Conservation (phyloP, 2,888 invertebrate species). For the Sesamia inferens region DNA sequence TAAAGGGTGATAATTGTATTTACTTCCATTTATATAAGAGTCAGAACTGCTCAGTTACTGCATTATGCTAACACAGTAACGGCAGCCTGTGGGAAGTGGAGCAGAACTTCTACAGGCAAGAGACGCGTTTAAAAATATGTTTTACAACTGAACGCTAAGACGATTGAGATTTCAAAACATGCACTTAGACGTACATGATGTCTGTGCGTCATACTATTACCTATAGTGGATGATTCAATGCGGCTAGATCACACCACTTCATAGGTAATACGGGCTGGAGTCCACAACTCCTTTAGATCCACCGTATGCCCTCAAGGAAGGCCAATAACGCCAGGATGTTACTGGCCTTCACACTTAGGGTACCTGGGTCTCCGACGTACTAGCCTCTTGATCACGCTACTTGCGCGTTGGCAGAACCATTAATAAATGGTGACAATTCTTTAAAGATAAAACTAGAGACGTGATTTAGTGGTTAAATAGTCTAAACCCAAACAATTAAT, state of each 20-base stretch:
- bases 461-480: conserved; percentile 1
- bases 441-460: not conserved
- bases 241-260: conserved; percentile 12
- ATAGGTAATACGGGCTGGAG: too few relatives aligned
- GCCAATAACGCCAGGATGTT: too few relatives aligned
- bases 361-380: too few relatives aligned
- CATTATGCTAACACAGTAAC: conserved; percentile 35
- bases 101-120: conserved; percentile 44
- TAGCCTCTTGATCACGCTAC: conserved; percentile 1
- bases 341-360: too few relatives aligned
- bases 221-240: conserved; percentile 11
- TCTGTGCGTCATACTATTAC: conserved; percentile 9
- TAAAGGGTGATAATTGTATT: conserved; percentile 36
- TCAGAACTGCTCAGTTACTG: conserved; percentile 47
- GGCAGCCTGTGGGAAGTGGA: conserved; percentile 41
- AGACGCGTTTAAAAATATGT: conserved; percentile 30
- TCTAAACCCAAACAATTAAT: not conserved
- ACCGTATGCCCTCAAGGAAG: too few relatives aligned
- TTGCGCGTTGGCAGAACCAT: not conserved
- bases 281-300: too few relatives aligned
- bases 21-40: conserved; percentile 32
- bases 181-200: conserved; percentile 12
- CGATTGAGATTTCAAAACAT: conserved; percentile 36
- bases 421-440: conserved; percentile 20
- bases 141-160: conserved; percentile 24